Percentiles rank a stretch among this genome's conserved stretches.
Evolutionary conservation across 2,888 invertebrate genomes (phyloP).

Genomic region (Helicoverpa assulta): DNA sequence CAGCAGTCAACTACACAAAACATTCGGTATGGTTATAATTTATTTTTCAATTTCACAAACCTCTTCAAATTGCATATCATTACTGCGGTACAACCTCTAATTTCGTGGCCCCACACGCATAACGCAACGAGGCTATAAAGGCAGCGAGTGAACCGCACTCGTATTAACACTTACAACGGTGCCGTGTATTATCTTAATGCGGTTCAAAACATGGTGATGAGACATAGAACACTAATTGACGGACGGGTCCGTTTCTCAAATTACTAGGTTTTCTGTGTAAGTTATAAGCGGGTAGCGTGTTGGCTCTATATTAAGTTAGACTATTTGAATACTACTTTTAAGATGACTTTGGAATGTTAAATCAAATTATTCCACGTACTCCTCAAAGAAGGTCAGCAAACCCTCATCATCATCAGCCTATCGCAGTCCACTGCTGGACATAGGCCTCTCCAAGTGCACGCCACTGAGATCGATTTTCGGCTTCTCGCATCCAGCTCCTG

Average conservation of each 20-base stretch:
- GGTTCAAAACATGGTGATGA: slow-evolving; percentile 63
- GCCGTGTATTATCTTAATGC: slow-evolving; percentile 64
- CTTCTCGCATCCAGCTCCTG: too few species aligned
- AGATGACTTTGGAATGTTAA: too few species aligned
- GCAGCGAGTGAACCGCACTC: slow-evolving; percentile 41
- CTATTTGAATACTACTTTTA: too few species aligned
- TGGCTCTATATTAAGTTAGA: too few species aligned
- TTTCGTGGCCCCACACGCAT: slow-evolving; percentile 50
- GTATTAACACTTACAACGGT: slow-evolving; percentile 59
- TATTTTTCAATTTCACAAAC: slow-evolving; percentile 16
- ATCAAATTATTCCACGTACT: too few species aligned
- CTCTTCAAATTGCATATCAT: slow-evolving; percentile 26
- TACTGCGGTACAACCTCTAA: slow-evolving; percentile 36
- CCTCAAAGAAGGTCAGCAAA: too few species aligned
- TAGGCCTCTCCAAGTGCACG: too few species aligned
- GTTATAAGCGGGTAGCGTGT: neutral
- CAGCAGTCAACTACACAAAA: too few species aligned
- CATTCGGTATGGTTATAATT: neutral
- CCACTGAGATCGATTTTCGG: too few species aligned
- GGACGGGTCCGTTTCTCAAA: slow-evolving; percentile 67
- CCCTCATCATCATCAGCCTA: too few species aligned
- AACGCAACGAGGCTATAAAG: slow-evolving; percentile 55
- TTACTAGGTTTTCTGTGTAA: slow-evolving; percentile 51
- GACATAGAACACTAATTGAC: slow-evolving; percentile 71
- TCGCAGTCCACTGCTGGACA: too few species aligned